phyloP scores from a whole-genome alignment of 1,140 invertebrate genomes.

The Drosophila aff. region DNA sequence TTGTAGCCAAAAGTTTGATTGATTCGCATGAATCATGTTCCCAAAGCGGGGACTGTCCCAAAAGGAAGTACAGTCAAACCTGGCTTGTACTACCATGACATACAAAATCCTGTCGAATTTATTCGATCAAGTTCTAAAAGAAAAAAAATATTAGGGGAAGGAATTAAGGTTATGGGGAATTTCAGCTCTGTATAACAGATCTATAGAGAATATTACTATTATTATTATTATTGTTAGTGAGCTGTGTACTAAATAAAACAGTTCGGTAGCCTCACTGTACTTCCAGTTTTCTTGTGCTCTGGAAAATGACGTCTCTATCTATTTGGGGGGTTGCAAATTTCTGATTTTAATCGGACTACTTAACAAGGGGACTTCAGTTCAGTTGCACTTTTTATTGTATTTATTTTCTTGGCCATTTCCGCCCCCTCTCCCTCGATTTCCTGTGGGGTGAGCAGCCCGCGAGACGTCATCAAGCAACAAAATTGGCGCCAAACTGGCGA shows the following conservation, averaged over 20 bases:
- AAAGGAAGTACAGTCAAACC: slow-evolving; percentile 42
- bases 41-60: not conserved
- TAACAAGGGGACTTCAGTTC: slow-evolving; percentile 30
- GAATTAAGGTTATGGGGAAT: too few relatives aligned
- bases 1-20: slow-evolving; percentile 67
- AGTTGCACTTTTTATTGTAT: slow-evolving; percentile 34
- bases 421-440: not conserved
- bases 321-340: slow-evolving; percentile 36
- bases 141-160: too few relatives aligned
- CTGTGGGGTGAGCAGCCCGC: not conserved
- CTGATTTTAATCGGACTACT: slow-evolving; percentile 42
- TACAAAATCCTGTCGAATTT: not conserved
- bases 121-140: too few relatives aligned
- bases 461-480: not conserved
- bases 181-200: too few relatives aligned
- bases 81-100: not conserved
- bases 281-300: not conserved
- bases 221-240: too few relatives aligned
- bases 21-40: slow-evolving; percentile 73
- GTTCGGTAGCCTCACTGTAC: not conserved
- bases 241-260: too few relatives aligned
- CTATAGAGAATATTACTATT: too few relatives aligned
- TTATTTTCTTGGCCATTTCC: not conserved
- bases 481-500: slow-evolving; percentile 44
- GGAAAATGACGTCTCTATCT: slow-evolving; percentile 33